These are phyloP conservation scores for Cromileptes altivelis DNA, from an alignment of 2,113 vertebrate species.

Conservation along the genomic window DNA sequence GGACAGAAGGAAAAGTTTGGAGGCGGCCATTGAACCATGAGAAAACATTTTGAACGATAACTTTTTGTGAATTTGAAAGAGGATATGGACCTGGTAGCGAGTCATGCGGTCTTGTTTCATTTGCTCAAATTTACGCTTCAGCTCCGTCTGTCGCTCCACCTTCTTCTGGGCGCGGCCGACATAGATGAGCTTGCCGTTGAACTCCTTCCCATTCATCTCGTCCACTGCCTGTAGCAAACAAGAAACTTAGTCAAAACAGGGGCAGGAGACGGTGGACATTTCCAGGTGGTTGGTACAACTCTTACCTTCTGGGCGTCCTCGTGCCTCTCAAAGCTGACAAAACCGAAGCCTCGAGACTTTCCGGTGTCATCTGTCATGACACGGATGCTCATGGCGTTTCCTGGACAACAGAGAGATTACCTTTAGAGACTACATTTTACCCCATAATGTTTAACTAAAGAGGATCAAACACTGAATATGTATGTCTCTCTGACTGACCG, in stretches of 20 bases:
- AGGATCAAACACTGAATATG: not conserved
- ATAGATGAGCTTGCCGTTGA: constrained; percentile 96
- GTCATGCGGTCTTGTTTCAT: constrained; percentile 99
- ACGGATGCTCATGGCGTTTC: constrained; percentile 95
- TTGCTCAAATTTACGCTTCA: constrained; percentile 98
- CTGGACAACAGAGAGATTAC: constrained; percentile 73
- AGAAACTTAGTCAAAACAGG: not conserved
- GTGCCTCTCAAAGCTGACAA: constrained; percentile 97
- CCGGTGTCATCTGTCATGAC: constrained; percentile 96
- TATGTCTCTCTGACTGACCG: constrained; percentile 74
- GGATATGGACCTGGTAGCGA: constrained; percentile 92
- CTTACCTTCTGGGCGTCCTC: constrained; percentile 96
- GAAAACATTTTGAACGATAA: not conserved
- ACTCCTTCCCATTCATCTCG: constrained; percentile 98
- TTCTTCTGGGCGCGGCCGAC: constrained; percentile 99
- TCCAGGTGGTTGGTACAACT: not conserved
- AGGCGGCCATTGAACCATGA: not conserved
- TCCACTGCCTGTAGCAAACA: constrained; percentile 90
- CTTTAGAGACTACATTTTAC: not conserved
- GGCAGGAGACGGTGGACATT: not conserved
- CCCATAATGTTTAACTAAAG: not conserved
- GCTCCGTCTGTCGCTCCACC: constrained; percentile 95
- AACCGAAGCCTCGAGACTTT: constrained; percentile 97
- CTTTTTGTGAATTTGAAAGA: not conserved
- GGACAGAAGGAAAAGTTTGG: not conserved